Evolutionary conservation across 2,113 vertebrate species (phyloP).

Genomic region (Kryptolebias marmoratus): DNA sequence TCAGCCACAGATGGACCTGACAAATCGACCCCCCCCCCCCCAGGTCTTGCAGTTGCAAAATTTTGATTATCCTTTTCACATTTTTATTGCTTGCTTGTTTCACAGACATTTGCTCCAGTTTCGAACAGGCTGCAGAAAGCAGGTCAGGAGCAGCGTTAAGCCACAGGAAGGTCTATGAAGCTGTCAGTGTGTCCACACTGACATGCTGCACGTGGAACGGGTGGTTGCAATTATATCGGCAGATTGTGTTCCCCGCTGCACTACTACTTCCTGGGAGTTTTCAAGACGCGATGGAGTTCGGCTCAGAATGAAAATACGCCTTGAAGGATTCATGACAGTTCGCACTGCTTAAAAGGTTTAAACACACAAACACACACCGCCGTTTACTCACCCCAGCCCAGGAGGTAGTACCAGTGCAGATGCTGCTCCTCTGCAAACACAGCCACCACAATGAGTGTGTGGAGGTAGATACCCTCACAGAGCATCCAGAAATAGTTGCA

Average conservation of each 20-base stretch:
- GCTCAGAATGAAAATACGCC: background rate
- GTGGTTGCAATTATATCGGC: constrained; percentile 7
- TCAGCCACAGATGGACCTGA: constrained; percentile 36
- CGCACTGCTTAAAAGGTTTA: background rate
- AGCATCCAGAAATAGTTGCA: constrained; percentile 99
- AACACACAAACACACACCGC: too few species aligned
- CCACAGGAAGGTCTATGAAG: constrained; percentile 39
- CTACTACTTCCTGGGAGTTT: constrained; percentile 24
- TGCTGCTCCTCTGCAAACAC: constrained; percentile 92
- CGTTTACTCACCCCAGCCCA: constrained; percentile 94
- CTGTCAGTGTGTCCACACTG: constrained; percentile 29
- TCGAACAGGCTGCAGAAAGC: constrained; percentile 25
- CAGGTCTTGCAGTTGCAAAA: constrained; percentile 28
- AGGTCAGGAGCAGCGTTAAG: constrained; percentile 11
- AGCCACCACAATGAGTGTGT: constrained; percentile 93
- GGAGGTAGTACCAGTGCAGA: constrained; percentile 94
- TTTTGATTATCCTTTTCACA: constrained; percentile 23
- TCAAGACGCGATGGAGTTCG: constrained; percentile 2
- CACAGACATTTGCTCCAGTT: constrained; percentile 20
- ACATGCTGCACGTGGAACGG: background rate
- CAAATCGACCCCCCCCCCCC: background rate
- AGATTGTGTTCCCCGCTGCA: constrained; percentile 11
- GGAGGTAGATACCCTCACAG: constrained; percentile 96
- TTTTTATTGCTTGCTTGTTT: constrained; percentile 27
- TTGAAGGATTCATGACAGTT: background rate